Percentiles rank a stretch among this genome's conserved stretches.
Conservation (phyloP, 2,797 vertebrate genomes). For the Leptatherina wallacei region DNA sequence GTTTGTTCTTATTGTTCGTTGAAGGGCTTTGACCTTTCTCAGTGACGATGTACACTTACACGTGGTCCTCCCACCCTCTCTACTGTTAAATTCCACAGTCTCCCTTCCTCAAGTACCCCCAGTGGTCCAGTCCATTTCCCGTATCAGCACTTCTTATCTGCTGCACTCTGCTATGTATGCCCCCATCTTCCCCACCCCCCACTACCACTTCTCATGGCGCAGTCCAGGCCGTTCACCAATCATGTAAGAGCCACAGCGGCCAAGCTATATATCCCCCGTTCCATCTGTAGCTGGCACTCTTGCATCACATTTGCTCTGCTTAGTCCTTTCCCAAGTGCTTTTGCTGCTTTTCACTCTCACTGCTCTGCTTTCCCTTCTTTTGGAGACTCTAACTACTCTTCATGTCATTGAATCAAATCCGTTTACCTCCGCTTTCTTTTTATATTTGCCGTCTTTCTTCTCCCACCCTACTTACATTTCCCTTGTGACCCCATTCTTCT, state of each 20-base stretch:
- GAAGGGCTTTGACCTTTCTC: conserved; percentile 36
- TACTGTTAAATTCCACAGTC: conserved; percentile 35
- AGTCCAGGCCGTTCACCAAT: conserved; percentile 57
- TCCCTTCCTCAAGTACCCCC: conserved; percentile 58
- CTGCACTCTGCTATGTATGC: conserved; percentile 38
- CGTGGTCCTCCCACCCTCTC: conserved; percentile 41
- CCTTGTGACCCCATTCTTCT: conserved; percentile 3
- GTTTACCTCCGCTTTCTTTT: background rate
- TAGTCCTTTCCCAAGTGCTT: conserved; percentile 50
- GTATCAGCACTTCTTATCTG: conserved; percentile 70
- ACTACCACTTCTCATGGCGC: conserved; percentile 47
- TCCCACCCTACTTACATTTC: conserved; percentile 2
- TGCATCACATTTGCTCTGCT: conserved; percentile 77
- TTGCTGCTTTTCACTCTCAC: conserved; percentile 26
- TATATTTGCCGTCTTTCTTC: background rate
- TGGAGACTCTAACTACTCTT: background rate
- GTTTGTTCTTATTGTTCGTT: conserved; percentile 13
- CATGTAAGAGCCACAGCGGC: conserved; percentile 57
- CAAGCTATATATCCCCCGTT: conserved; percentile 73
- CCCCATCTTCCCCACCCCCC: background rate
- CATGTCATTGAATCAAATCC: conserved; percentile 4
- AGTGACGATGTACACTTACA: conserved; percentile 19
- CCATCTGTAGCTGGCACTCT: conserved; percentile 83
- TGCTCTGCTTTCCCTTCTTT: conserved; percentile 31
- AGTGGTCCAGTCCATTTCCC: conserved; percentile 70